phyloP scores from a whole-genome alignment of 2,888 invertebrate genomes.

The Scaptodrosophila latifasciaeformis region DNA sequence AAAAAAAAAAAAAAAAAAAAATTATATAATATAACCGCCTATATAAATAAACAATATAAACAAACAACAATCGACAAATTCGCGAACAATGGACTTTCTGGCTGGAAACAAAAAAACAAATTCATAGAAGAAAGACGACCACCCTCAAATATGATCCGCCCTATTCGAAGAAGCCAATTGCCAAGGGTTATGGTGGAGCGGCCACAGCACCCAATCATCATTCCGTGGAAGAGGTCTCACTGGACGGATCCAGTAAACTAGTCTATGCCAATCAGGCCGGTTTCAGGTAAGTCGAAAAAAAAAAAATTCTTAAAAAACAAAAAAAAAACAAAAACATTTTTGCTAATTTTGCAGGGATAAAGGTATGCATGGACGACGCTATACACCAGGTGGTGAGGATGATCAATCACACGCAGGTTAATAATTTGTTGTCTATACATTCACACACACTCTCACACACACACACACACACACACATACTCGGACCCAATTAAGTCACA shows the following conservation, averaged over 20 bases:
- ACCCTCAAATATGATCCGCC: slow-evolving; percentile 92
- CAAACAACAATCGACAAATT: slow-evolving; percentile 12
- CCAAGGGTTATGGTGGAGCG: slow-evolving; percentile 81
- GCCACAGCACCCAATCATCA: slow-evolving; percentile 81
- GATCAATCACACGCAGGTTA: slow-evolving; percentile 86
- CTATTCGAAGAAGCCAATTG: slow-evolving; percentile 88
- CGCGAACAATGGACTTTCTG: no score
- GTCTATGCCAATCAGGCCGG: slow-evolving; percentile 82
- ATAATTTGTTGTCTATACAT: slow-evolving; percentile 28
- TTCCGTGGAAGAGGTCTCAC: slow-evolving; percentile 86
- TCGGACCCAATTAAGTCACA: no score
- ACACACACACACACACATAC: slow-evolving; percentile 3
- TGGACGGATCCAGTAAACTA: slow-evolving; percentile 88
- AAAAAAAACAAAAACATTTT: no score
- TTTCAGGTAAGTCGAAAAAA: slow-evolving; percentile 80
- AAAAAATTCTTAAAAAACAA: no score
- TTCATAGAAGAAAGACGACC: slow-evolving; percentile 91
- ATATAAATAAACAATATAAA: slow-evolving; percentile 10
- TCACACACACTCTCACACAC: slow-evolving; percentile 1
- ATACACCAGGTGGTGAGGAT: slow-evolving; percentile 83
- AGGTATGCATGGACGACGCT: slow-evolving; percentile 86
- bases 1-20: no score
- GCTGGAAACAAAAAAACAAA: no score
- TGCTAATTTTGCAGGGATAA: slow-evolving; percentile 81
- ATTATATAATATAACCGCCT: slow-evolving; percentile 21